Conservation (phyloP, 2,113 vertebrate genomes). For the Gallinago jamesoni region DNA sequence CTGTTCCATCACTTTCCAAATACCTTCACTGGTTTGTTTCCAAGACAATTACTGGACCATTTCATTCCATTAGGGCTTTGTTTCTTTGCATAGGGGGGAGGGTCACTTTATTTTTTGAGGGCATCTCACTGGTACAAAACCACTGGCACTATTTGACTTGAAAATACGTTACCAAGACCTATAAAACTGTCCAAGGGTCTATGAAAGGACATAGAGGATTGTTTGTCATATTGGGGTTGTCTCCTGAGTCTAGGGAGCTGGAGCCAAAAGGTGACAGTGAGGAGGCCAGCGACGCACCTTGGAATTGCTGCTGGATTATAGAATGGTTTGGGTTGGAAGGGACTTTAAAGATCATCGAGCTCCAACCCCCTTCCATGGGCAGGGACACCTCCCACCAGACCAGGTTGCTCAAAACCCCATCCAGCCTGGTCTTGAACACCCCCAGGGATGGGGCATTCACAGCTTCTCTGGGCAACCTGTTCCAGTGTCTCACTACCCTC, state of each 20-base stretch:
- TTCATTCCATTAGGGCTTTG: not conserved
- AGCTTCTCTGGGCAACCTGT: too few relatives aligned
- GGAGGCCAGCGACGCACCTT: not conserved
- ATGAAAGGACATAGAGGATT: not conserved
- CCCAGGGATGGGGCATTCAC: too few relatives aligned
- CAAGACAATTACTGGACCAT: not conserved
- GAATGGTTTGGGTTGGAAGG: too few relatives aligned
- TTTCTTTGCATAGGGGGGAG: not conserved
- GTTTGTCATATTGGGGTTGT: rapidly evolving
- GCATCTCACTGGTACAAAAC: not conserved
- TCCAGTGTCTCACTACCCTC: too few relatives aligned
- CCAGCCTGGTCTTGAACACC: too few relatives aligned
- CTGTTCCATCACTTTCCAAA: not conserved
- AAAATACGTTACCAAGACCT: not conserved
- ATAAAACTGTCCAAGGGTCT: not conserved
- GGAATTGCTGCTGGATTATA: not conserved
- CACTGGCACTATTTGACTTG: not conserved
- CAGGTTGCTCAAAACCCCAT: too few relatives aligned
- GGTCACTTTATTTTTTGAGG: not conserved
- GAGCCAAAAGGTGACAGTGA: rapidly evolving
- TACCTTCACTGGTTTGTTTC: not conserved
- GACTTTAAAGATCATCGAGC: too few relatives aligned
- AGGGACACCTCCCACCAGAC: too few relatives aligned
- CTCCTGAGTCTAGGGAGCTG: rapidly evolving
- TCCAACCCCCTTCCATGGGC: too few relatives aligned